Conservation (phyloP, 2,888 invertebrate genomes). For the Physocephala rufipes region DNA sequence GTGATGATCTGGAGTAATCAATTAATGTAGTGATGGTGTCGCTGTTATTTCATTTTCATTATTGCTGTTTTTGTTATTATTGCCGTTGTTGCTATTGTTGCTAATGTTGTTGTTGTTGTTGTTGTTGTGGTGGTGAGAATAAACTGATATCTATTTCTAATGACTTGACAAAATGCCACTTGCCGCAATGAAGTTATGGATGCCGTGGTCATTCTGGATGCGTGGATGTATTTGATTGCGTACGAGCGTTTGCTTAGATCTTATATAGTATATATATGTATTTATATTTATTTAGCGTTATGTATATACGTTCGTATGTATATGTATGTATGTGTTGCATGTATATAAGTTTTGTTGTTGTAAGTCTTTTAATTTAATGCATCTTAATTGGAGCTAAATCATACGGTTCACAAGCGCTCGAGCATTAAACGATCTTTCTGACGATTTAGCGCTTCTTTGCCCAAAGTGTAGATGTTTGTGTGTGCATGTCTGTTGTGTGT, state of each 20-base stretch:
- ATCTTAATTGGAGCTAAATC: slow-evolving; percentile 21
- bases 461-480: neutral
- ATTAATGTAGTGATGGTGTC: too few species aligned
- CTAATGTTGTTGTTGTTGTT: too few species aligned
- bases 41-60: too few species aligned
- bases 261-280: slow-evolving; percentile 19
- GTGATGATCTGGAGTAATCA: too few species aligned
- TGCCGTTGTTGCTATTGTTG: too few species aligned
- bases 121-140: too few species aligned
- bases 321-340: slow-evolving; percentile 11
- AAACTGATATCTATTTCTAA: neutral
- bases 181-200: neutral
- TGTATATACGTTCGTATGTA: slow-evolving; percentile 26
- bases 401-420: slow-evolving; percentile 5
- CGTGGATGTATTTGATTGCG: neutral
- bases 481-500: too few species aligned
- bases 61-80: too few species aligned
- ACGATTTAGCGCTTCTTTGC: neutral
- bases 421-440: neutral
- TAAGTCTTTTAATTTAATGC: slow-evolving; percentile 30
- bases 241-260: neutral
- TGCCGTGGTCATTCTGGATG: too few species aligned
- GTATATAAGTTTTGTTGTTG: slow-evolving; percentile 12
- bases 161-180: neutral
- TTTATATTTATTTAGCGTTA: slow-evolving; percentile 21